Evolutionary conservation across 2,888 invertebrate species (phyloP).

Genomic region (Coremacera marginata): DNA sequence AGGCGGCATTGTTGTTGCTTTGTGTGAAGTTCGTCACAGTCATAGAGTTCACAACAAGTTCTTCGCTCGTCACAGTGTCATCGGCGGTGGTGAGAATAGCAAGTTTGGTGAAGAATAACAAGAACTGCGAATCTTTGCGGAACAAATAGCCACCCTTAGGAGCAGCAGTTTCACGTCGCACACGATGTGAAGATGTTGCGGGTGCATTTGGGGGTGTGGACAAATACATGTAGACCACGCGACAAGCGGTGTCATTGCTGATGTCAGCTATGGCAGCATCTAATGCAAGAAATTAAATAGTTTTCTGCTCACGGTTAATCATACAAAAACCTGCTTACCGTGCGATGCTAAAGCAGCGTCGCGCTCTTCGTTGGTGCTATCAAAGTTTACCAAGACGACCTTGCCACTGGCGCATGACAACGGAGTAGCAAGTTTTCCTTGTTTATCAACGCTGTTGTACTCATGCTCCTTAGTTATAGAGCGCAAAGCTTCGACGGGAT

Average conservation of each 20-base stretch:
- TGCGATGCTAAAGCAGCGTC: constrained; percentile 71
- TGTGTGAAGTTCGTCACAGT: constrained; percentile 39
- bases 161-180: constrained; percentile 55
- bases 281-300: constrained; percentile 49
- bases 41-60: constrained; percentile 44
- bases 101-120: constrained; percentile 55
- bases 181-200: constrained; percentile 51
- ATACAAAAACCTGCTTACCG: constrained; percentile 66
- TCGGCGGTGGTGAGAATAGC: neutral
- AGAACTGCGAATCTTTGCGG: constrained; percentile 51
- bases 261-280: constrained; percentile 72
- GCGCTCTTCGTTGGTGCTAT: constrained; percentile 72
- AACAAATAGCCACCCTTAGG: constrained; percentile 49
- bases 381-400: constrained; percentile 72
- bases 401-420: constrained; percentile 69
- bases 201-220: constrained; percentile 51
- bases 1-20: neutral
- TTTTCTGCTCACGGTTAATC: neutral
- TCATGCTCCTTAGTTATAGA: constrained; percentile 69
- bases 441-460: constrained; percentile 54
- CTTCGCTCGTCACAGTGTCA: neutral
- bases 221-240: constrained; percentile 58
- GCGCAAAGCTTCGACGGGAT: constrained; percentile 73
- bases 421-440: constrained; percentile 54
- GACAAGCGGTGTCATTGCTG: constrained; percentile 69